phyloP scores from a whole-genome alignment of 2,797 vertebrate species.

The Pangasius sanitwongsei region DNA sequence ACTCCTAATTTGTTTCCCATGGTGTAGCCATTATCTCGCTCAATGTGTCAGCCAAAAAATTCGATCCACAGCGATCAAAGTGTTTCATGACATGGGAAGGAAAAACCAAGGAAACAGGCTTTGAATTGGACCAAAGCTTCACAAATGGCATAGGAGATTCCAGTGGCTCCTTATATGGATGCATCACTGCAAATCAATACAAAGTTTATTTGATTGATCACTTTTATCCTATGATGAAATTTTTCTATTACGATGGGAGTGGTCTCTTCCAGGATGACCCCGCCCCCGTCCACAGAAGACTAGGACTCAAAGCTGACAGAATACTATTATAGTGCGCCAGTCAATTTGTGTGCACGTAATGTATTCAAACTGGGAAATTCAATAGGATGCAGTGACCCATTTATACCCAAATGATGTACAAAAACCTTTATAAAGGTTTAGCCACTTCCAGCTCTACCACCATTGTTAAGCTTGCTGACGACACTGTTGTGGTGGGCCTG shows the following conservation, averaged over 20 bases:
- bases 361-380: not conserved
- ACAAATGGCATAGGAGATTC: not conserved
- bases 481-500: too few relatives aligned
- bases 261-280: not conserved
- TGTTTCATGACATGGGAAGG: not conserved
- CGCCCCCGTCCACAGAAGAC: not conserved
- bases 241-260: not conserved
- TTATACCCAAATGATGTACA: not conserved
- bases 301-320: not conserved
- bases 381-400: not conserved
- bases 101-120: not conserved
- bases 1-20: not conserved
- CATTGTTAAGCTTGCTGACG: too few relatives aligned
- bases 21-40: not conserved
- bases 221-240: not conserved
- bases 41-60: not conserved
- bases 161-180: not conserved
- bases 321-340: not conserved
- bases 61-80: not conserved
- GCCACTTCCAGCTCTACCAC: too few relatives aligned
- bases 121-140: not conserved
- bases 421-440: not conserved
- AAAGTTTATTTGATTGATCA: not conserved
- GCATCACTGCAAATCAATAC: not conserved
- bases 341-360: not conserved